Evolutionary conservation across 2,888 invertebrate species (phyloP), one percentile per base, ranked within the genome.

Genomic region (Biston betularia): DNA sequence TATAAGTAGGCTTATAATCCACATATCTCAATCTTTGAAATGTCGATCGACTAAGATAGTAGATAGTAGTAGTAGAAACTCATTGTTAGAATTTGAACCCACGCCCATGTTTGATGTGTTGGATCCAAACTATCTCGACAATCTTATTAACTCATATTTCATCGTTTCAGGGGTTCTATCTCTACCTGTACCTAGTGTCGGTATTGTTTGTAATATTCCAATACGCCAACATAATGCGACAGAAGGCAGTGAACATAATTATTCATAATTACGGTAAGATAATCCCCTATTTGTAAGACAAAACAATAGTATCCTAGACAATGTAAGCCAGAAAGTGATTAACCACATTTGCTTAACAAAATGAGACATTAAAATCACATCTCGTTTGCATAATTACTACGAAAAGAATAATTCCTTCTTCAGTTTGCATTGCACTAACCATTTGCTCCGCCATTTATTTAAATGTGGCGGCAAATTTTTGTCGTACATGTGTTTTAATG

Each of bases 111-210:
- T n/a, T n/a, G 24, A 1, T 24, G 24, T 3, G 24, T 24, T 24
- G 24, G 24, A 24, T 24, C 24, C 24, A 24, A 24, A 24, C 24
- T 24, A 24, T 24, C 24, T 24, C 24, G 24, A 38, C 38, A 38
- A 38, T 38, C 38, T 4, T 6, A 9, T 38, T 38, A 53, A 48
- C 11, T 56, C 68, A 63, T 59, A 52, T 70, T 70, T 90, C 2
- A 24, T 33, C 40, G 10, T 62, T 93, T 72, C 94, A 97, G 95
- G 97, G 96, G 54, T 98, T 97, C 87, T 98, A 98, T 88, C 93
- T 97, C 52, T 98, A 97, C 83, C 91, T 98, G 52, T 98, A 98
- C 83, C 84, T 95, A 68, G 96, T 96, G 52, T 97, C 97, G 76
- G 96, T 98, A 60, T 82, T 95, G 24, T 98, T 97, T 88, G 96